Evolutionary conservation across 2,888 invertebrate genomes (phyloP).

Genomic region (Drosophila melanosoma): DNA sequence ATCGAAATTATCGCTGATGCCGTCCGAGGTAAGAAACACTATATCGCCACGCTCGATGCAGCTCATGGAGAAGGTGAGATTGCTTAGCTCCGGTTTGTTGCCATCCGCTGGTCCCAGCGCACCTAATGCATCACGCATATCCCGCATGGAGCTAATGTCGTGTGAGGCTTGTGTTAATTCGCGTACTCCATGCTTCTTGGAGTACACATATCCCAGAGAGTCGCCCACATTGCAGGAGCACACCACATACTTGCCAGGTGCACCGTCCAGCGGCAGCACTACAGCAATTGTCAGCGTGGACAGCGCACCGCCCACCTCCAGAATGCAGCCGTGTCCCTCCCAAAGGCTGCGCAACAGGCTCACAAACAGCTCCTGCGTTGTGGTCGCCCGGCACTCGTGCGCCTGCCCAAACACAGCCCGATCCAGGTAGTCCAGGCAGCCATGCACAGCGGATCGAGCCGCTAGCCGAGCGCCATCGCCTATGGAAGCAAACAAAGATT

Average conservation of each 20-base stretch:
- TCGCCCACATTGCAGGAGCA: constrained; percentile 96
- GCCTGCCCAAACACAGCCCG: constrained; percentile 87
- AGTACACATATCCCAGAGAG: constrained; percentile 94
- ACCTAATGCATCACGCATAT: constrained; percentile 95
- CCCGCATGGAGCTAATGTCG: constrained; percentile 91
- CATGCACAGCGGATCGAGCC: constrained; percentile 94
- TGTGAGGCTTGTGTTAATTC: constrained; percentile 94
- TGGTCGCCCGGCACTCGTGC: constrained; percentile 84
- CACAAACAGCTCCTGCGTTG: constrained; percentile 90
- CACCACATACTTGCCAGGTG: constrained; percentile 87
- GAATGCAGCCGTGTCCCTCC: constrained; percentile 93
- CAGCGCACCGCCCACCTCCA: constrained; percentile 92
- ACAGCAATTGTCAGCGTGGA: constrained; percentile 94
- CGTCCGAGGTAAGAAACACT: constrained; percentile 95
- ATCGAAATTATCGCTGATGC: constrained; percentile 95
- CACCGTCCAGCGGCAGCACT: constrained; percentile 87
- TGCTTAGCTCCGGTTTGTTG: constrained; percentile 92
- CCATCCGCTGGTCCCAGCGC: constrained; percentile 95
- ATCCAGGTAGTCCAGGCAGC: constrained; percentile 93
- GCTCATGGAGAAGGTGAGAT: constrained; percentile 93
- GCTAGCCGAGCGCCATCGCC: constrained; percentile 92
- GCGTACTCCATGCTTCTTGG: constrained; percentile 90
- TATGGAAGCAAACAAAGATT: constrained; percentile 55
- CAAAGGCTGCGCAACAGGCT: constrained; percentile 92
- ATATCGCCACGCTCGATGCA: constrained; percentile 92